These are phyloP conservation scores for Temnothorax ravouxi DNA, from an alignment of 2,888 invertebrate genomes.

Conservation along the genomic window DNA sequence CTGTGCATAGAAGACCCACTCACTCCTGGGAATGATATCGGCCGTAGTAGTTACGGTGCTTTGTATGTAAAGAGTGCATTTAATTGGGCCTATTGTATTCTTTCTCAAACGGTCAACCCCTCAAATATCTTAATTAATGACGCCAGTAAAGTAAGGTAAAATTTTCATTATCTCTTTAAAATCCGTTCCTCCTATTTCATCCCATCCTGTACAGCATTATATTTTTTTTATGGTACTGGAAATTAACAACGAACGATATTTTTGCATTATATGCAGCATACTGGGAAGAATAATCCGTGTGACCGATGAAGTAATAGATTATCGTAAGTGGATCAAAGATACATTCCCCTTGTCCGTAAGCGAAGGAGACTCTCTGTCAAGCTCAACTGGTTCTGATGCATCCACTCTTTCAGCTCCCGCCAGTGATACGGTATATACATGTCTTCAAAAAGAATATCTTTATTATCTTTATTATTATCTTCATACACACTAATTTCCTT, in stretches of 20 bases:
- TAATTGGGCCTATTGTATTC: slow-evolving; percentile 96
- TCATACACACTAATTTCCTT: neutral
- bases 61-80: slow-evolving; percentile 96
- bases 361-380: slow-evolving; percentile 84
- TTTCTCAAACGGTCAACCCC: slow-evolving; percentile 92
- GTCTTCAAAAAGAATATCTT: neutral
- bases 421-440: slow-evolving; percentile 82
- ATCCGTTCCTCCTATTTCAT: neutral
- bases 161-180: neutral
- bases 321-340: slow-evolving; percentile 90
- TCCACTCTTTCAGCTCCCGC: slow-evolving; percentile 85
- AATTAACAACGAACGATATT: slow-evolving; percentile 5
- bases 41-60: slow-evolving; percentile 98
- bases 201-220: neutral
- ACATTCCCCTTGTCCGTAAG: slow-evolving; percentile 84
- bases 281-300: slow-evolving; percentile 97
- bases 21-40: slow-evolving; percentile 98
- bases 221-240: neutral
- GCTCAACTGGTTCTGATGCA: slow-evolving; percentile 85
- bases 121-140: slow-evolving; percentile 87
- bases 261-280: slow-evolving; percentile 87
- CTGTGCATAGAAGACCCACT: slow-evolving; percentile 99
- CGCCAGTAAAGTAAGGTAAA: slow-evolving; percentile 86
- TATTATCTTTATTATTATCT: neutral
- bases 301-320: slow-evolving; percentile 95